phyloP scores from a whole-genome alignment of 2,113 vertebrate species.

The Trichechus manatus region DNA sequence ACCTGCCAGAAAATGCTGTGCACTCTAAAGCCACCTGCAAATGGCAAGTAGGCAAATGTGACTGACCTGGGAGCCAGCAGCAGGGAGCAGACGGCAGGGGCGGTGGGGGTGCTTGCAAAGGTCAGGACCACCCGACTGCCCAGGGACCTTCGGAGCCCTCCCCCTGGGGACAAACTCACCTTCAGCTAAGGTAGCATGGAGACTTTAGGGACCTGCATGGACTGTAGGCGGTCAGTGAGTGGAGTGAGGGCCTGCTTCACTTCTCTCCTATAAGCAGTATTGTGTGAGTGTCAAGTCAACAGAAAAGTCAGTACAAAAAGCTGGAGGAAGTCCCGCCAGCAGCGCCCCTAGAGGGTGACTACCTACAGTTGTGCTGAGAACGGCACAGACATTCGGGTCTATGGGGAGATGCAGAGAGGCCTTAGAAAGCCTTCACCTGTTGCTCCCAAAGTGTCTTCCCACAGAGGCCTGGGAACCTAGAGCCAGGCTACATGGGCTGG shows the following conservation, averaged over 20 bases:
- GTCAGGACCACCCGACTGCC: no score
- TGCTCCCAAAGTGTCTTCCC: neutral
- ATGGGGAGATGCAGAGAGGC: neutral
- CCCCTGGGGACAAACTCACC: neutral
- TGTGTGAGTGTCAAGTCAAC: no score
- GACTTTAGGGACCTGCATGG: neutral
- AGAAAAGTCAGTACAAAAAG: neutral
- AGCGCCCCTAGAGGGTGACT: neutral
- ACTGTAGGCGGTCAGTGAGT: neutral
- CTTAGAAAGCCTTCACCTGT: neutral
- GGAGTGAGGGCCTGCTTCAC: no score
- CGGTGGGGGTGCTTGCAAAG: no score
- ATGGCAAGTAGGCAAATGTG: neutral
- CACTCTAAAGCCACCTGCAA: neutral
- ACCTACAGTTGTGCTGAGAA: neutral
- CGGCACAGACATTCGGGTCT: accelerated
- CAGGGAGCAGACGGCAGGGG: no score
- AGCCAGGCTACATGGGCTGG: neutral
- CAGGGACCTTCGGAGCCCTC: no score
- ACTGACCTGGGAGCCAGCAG: neutral
- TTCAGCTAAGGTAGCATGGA: neutral
- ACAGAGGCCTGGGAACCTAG: neutral
- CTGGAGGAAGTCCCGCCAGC: no score
- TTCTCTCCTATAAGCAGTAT: neutral
- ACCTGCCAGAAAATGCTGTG: neutral